A percentile compares a stretch with the other conserved stretches of the same genome.
Conservation (phyloP, 2,888 invertebrate genomes). For the Drosophila rubida region DNA sequence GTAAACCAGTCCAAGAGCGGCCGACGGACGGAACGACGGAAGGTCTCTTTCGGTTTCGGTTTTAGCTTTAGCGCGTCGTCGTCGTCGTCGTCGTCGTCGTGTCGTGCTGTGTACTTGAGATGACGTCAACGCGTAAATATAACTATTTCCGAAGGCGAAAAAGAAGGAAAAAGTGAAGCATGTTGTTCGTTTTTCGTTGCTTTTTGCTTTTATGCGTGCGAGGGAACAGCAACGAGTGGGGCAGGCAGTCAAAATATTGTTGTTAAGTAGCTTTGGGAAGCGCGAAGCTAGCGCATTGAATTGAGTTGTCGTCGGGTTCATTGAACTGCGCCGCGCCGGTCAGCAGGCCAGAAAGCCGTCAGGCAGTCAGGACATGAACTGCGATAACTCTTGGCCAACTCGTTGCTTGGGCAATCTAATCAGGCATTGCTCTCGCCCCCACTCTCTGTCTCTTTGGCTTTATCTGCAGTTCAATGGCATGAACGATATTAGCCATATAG, state of each 20-base stretch:
- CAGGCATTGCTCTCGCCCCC: background rate
- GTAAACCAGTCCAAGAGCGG: conserved; percentile 61
- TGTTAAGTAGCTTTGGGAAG: conserved; percentile 13
- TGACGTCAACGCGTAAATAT: conserved; percentile 73
- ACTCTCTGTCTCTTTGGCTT: background rate
- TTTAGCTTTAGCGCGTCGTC: conserved; percentile 17
- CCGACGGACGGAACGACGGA: background rate
- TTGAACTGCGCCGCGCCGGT: conserved; percentile 5
- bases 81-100: no score
- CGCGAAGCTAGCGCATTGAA: conserved; percentile 1
- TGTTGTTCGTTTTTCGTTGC: no score
- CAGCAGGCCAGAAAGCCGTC: background rate
- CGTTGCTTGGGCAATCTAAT: conserved; percentile 8
- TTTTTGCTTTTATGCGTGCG: conserved; percentile 25
- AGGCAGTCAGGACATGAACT: conserved; percentile 16
- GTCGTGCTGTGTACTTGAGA: conserved; percentile 29
- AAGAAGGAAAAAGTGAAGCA: conserved; percentile 51
- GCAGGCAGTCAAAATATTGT: conserved; percentile 23
- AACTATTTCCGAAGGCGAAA: conserved; percentile 62
- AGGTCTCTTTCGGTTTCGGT: conserved; percentile 29
- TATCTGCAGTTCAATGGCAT: background rate
- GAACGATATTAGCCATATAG: background rate
- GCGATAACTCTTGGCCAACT: background rate
- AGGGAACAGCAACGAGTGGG: conserved; percentile 31
- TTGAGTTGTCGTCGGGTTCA: conserved; percentile 13